A percentile compares a stretch with the other conserved stretches of the same genome.
Evolutionary conservation across 37 sponge, comb jelly and placozoan genomes (phyloP).

Genomic region (Spongilla lacustris): DNA sequence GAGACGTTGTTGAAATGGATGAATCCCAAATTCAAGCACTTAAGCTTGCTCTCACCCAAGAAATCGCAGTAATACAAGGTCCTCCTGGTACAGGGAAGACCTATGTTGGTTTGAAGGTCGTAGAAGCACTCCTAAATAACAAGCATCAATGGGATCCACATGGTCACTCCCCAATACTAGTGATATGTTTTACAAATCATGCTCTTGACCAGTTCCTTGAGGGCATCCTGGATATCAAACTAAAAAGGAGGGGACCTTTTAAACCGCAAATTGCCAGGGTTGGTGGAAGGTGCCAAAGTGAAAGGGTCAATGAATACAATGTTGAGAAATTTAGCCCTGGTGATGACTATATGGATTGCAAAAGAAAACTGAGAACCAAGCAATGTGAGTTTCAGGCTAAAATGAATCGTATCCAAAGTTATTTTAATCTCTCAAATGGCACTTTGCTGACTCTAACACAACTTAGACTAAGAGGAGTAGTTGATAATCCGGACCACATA

Average conservation of each 20-base stretch:
- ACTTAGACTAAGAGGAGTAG: not conserved
- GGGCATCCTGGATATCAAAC: constrained; percentile 13
- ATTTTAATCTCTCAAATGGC: not conserved
- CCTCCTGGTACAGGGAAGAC: constrained; percentile 89
- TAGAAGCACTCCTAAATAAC: constrained; percentile 39
- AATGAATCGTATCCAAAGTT: not conserved
- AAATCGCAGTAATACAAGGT: constrained; percentile 73
- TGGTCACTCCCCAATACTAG: constrained; percentile 52
- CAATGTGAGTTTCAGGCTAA: not conserved
- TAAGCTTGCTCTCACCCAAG: constrained; percentile 44
- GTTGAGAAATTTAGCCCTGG: constrained; percentile 2
- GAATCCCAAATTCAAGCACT: constrained; percentile 49
- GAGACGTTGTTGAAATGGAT: constrained; percentile 33
- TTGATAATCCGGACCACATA: not conserved
- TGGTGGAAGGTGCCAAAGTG: constrained; percentile 65
- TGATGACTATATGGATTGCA: not conserved
- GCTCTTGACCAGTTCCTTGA: constrained; percentile 81
- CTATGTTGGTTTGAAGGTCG: constrained; percentile 66
- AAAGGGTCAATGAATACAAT: constrained; percentile 34
- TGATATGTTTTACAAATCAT: constrained; percentile 80
- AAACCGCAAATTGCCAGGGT: constrained; percentile 35
- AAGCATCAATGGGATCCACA: constrained; percentile 33
- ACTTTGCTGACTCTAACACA: not conserved
- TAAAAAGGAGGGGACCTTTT: not conserved
- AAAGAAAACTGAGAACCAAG: not conserved